A percentile compares a stretch with the other conserved stretches of the same genome.
These are phyloP conservation scores for Albula glossodonta DNA, from an alignment of 2,113 vertebrate genomes.

Conservation along the genomic window DNA sequence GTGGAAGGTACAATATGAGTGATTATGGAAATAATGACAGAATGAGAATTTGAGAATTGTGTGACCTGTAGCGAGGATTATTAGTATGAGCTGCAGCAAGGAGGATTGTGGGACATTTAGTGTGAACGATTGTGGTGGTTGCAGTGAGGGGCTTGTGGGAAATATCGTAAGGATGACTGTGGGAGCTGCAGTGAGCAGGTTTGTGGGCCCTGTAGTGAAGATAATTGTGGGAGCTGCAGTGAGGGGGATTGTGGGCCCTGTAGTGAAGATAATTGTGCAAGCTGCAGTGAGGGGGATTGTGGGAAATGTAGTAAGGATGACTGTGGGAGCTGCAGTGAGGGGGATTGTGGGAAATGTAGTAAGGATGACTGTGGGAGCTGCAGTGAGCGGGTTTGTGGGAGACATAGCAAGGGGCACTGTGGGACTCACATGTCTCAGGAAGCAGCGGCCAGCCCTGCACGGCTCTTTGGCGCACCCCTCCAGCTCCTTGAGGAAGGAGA, in stretches of 20 bases:
- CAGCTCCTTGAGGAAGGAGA: slow-evolving; percentile 68
- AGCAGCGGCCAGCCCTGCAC: slow-evolving; percentile 68
- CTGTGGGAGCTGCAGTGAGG: not conserved
- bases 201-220: too few relatives aligned
- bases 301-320: not conserved
- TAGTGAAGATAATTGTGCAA: not conserved
- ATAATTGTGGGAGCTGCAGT: not conserved
- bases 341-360: not conserved
- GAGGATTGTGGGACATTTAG: too few relatives aligned
- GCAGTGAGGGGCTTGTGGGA: too few relatives aligned
- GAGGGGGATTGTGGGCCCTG: not conserved
- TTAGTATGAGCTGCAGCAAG: too few relatives aligned
- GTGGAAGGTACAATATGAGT: too few relatives aligned
- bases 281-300: not conserved
- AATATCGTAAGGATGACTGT: too few relatives aligned
- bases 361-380: not conserved
- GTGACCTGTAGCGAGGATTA: too few relatives aligned
- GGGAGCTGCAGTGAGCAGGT: too few relatives aligned
- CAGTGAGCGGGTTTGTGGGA: not conserved
- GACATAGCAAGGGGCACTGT: not conserved
- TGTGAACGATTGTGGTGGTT: too few relatives aligned
- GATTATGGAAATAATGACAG: too few relatives aligned
- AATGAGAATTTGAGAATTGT: too few relatives aligned
- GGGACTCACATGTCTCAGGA: slow-evolving; percentile 68
- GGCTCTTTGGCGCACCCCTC: slow-evolving; percentile 64